Percentiles rank a stretch among this genome's conserved stretches.
Evolutionary conservation across 2,888 invertebrate species (phyloP).

Genomic region (Aphidoletes aphidimyza): DNA sequence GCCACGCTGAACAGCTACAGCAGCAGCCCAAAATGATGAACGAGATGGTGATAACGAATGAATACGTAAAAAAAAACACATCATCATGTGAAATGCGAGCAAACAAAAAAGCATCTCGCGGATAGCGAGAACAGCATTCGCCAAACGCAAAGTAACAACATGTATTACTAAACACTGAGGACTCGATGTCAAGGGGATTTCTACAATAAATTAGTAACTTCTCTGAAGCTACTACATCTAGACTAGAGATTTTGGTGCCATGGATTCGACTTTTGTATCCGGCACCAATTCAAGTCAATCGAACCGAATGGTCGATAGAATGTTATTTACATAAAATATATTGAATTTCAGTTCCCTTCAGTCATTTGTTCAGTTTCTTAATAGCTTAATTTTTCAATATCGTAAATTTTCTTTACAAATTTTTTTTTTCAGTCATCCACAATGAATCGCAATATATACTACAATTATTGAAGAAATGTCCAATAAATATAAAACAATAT

Average conservation of each 20-base stretch:
- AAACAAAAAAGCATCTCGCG: conserved; percentile 15
- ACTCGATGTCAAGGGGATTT: conserved; percentile 4
- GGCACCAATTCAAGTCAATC: too few relatives aligned
- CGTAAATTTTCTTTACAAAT: background rate
- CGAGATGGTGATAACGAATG: conserved; percentile 52
- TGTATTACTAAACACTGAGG: background rate
- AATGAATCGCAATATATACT: too few relatives aligned
- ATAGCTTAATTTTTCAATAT: conserved; percentile 15
- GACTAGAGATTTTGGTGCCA: too few relatives aligned
- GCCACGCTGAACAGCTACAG: background rate
- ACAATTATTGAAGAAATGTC: too few relatives aligned
- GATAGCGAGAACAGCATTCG: background rate
- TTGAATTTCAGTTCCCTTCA: too few relatives aligned
- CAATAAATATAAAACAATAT: background rate
- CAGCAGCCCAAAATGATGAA: conserved; percentile 38
- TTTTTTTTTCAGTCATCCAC: background rate
- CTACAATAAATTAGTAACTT: too few relatives aligned
- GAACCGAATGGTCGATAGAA: too few relatives aligned
- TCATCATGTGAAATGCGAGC: conserved; percentile 34
- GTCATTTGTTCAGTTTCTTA: background rate
- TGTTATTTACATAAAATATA: too few relatives aligned
- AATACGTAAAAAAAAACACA: conserved; percentile 15
- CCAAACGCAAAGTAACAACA: conserved; percentile 4
- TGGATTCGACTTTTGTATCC: too few relatives aligned
- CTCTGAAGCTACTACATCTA: too few relatives aligned